These are phyloP conservation scores for Beris morrisii DNA, from an alignment of 2,888 invertebrate genomes.

Conservation along the genomic window DNA sequence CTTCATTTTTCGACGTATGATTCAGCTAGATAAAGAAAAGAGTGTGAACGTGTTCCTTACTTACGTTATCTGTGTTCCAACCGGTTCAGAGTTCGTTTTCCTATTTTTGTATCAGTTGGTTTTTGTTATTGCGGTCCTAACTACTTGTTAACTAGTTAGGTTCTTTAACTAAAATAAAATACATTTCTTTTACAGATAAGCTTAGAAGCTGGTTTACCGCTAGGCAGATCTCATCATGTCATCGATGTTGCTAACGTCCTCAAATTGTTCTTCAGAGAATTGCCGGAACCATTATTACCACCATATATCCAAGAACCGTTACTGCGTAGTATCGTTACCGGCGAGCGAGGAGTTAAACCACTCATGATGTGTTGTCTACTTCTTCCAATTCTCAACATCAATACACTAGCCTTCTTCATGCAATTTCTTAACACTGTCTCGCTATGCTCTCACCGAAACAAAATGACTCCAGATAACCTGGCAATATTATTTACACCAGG, in stretches of 20 bases:
- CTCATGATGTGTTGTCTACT: constrained; percentile 69
- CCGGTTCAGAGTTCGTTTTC: too few relatives aligned
- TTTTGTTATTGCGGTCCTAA: too few relatives aligned
- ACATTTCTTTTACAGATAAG: constrained; percentile 58
- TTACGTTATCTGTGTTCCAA: too few relatives aligned
- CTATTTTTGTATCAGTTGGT: too few relatives aligned
- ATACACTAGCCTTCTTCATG: constrained; percentile 80
- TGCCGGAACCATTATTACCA: constrained; percentile 84
- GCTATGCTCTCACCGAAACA: constrained; percentile 68
- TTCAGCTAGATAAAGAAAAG: too few relatives aligned
- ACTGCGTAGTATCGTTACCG: constrained; percentile 66
- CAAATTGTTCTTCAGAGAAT: constrained; percentile 80
- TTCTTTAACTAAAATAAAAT: too few relatives aligned
- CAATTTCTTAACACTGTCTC: constrained; percentile 63
- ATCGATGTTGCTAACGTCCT: constrained; percentile 85
- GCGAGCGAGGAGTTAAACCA: constrained; percentile 60
- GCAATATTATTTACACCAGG: constrained; percentile 85
- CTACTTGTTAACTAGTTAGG: too few relatives aligned
- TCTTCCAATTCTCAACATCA: constrained; percentile 74
- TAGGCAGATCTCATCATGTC: constrained; percentile 73
- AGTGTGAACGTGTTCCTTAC: too few relatives aligned
- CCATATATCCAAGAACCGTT: constrained; percentile 71
- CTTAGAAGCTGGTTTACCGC: constrained; percentile 70
- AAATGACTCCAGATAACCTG: constrained; percentile 82
- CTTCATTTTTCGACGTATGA: too few relatives aligned